Evolutionary conservation across 2,797 vertebrate genomes (phyloP).

Genomic region (Lutjanus argentimaculatus): DNA sequence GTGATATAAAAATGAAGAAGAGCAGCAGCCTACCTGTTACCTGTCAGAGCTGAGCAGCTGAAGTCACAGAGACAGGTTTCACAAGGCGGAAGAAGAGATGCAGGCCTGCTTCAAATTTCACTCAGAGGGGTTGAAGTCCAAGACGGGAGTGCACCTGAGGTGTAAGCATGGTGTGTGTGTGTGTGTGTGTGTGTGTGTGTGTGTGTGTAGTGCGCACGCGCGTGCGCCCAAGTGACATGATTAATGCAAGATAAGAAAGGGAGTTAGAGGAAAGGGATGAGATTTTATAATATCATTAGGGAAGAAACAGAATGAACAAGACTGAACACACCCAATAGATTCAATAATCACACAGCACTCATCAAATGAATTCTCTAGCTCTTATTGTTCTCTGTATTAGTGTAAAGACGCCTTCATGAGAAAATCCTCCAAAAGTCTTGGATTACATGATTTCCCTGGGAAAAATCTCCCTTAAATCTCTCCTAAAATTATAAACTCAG

Average conservation of each 20-base stretch:
- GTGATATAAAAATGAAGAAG: neutral
- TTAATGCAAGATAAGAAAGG: conserved; percentile 58
- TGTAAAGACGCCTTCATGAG: neutral
- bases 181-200: conserved; percentile 43
- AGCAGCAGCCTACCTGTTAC: conserved; percentile 74
- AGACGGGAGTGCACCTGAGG: conserved; percentile 45
- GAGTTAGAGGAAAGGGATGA: conserved; percentile 27
- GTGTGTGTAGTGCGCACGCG: conserved; percentile 31
- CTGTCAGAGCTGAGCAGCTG: conserved; percentile 50
- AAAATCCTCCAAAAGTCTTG: neutral
- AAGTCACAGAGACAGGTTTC: conserved; percentile 45
- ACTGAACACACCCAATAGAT: neutral
- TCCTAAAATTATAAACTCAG: neutral
- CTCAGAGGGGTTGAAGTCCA: conserved; percentile 82
- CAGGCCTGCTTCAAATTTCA: conserved; percentile 72
- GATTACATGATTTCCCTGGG: too few species aligned
- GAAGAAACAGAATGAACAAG: neutral
- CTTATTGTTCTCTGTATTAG: neutral
- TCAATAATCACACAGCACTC: too few species aligned
- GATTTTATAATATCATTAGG: conserved; percentile 10
- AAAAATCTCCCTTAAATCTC: neutral
- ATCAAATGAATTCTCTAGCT: neutral
- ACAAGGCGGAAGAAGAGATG: conserved; percentile 60
- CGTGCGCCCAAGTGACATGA: conserved; percentile 27
- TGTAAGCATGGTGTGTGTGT: conserved; percentile 37